Percentiles rank a stretch among this genome's conserved stretches.
Conservation (phyloP, 2,888 invertebrate species). For the Tetragonisca angustula region DNA sequence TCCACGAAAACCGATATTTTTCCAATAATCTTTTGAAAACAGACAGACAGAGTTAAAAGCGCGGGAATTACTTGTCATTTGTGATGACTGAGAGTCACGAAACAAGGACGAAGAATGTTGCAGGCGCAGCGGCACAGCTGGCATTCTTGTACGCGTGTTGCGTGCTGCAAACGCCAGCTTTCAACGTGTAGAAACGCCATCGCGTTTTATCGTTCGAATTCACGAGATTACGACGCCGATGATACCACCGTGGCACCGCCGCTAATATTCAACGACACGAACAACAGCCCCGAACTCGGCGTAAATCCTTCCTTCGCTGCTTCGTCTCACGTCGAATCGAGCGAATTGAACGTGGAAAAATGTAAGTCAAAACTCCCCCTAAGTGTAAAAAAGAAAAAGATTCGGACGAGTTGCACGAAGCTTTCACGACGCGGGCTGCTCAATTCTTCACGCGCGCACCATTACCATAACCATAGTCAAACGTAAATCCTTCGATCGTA, state of each 20-base stretch:
- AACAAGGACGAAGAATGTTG: too few species aligned
- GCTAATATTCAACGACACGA: conserved; percentile 48
- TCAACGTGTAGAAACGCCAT: conserved; percentile 43
- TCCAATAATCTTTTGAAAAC: too few species aligned
- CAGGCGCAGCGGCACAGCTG: too few species aligned
- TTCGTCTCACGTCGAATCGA: neutral
- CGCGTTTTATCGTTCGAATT: conserved; percentile 64
- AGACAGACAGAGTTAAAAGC: too few species aligned
- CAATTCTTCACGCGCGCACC: neutral
- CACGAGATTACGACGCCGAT: conserved; percentile 59
- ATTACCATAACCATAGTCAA: neutral
- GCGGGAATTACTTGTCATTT: too few species aligned
- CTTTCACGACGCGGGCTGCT: neutral
- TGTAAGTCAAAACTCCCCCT: neutral
- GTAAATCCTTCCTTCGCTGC: neutral
- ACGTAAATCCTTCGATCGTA: conserved; percentile 2
- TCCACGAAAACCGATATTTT: too few species aligned
- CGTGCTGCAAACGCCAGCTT: conserved; percentile 63
- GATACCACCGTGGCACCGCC: conserved; percentile 59
- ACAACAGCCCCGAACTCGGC: conserved; percentile 18
- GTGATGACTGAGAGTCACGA: too few species aligned
- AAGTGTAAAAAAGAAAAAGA: neutral
- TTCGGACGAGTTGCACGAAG: neutral
- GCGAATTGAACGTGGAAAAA: neutral
- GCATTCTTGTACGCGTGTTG: conserved; percentile 62